Conservation (phyloP, 2,797 vertebrate species). For the Mus minutoides region DNA sequence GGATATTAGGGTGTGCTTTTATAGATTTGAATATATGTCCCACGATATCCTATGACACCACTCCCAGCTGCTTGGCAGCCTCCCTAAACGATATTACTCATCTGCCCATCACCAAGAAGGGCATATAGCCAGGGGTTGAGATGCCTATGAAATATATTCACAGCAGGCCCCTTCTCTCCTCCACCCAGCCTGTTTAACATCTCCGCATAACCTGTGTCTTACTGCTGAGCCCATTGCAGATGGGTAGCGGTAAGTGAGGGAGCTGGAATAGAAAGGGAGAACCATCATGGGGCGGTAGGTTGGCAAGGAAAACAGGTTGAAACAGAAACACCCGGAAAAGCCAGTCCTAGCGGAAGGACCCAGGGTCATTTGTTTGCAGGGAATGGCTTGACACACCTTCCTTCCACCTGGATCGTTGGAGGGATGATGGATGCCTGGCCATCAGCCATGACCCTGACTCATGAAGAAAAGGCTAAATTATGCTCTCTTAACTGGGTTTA, state of each 20-base stretch:
- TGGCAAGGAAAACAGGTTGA: background rate
- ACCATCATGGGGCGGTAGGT: background rate
- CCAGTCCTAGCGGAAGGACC: background rate
- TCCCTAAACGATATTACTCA: background rate
- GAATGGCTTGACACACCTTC: background rate
- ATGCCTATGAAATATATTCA: background rate
- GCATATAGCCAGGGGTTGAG: background rate
- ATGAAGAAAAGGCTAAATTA: constrained; percentile 42
- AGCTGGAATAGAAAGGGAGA: background rate
- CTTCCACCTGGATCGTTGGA: background rate
- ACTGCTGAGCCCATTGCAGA: background rate
- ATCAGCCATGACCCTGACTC: constrained; percentile 52
- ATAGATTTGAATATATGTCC: background rate
- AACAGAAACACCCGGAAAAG: background rate
- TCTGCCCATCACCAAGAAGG: background rate
- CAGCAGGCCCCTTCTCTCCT: background rate
- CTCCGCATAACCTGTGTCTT: background rate
- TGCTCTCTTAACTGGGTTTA: background rate
- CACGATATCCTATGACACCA: background rate
- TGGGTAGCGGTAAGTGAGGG: background rate
- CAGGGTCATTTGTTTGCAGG: background rate
- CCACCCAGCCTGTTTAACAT: background rate
- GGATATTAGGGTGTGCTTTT: background rate
- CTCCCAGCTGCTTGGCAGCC: background rate
- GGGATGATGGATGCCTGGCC: constrained; percentile 41